Conservation (phyloP, 2,888 invertebrate species). For the Leucania comma region DNA sequence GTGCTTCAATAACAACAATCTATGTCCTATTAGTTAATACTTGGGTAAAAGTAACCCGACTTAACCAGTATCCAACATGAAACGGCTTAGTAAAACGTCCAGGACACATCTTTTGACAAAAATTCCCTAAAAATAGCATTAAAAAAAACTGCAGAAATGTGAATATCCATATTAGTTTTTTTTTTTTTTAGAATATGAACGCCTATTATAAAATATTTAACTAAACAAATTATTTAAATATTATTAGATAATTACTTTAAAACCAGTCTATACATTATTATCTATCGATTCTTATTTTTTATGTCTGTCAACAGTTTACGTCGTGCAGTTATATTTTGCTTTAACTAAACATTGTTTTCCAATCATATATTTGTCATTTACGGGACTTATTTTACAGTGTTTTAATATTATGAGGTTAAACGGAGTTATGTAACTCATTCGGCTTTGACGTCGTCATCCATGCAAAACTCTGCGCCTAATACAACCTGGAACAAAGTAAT, state of each 20-base stretch:
- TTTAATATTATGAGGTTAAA: not conserved
- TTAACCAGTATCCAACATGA: not conserved
- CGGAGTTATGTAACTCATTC: slow-evolving; percentile 29
- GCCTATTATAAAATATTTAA: not conserved
- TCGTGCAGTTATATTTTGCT: not conserved
- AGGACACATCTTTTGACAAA: not conserved
- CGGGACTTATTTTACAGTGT: not conserved
- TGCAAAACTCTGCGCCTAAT: slow-evolving; percentile 77
- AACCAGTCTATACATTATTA: slow-evolving; percentile 41
- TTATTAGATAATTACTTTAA: slow-evolving; percentile 27
- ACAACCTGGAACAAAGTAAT: slow-evolving; percentile 77
- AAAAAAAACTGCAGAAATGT: not conserved
- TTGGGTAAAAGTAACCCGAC: no score
- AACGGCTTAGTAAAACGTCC: not conserved
- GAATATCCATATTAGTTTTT: not conserved
- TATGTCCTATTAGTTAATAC: no score
- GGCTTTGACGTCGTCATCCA: slow-evolving; percentile 78
- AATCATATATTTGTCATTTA: not conserved
- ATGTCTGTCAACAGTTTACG: not conserved
- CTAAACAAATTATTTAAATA: slow-evolving; percentile 20
- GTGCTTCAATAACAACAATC: no score
- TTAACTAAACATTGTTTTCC: not conserved
- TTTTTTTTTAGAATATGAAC: not conserved
- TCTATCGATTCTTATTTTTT: slow-evolving; percentile 7
- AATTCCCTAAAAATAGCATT: not conserved